These are phyloP conservation scores for Luidia sarsii DNA, from an alignment of 53 echinoderm and acorn worm species.

Conservation along the genomic window DNA sequence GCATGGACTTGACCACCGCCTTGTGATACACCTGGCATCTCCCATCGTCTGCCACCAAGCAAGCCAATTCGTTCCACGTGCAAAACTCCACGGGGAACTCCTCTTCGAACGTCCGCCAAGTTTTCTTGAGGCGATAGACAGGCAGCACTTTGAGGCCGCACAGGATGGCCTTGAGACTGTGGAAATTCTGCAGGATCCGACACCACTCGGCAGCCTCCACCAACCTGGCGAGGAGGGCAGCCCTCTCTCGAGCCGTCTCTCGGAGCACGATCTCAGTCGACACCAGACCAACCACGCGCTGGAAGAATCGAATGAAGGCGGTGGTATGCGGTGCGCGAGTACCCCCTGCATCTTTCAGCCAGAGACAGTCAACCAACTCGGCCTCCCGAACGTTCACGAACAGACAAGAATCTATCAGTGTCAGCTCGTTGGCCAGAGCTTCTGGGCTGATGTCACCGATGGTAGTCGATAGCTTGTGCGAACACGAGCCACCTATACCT, in stretches of 20 bases:
- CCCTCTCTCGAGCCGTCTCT: constrained; percentile 40
- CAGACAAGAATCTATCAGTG: constrained; percentile 67
- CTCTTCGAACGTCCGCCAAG: constrained; percentile 70
- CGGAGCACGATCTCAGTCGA: constrained; percentile 68
- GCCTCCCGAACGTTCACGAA: constrained; percentile 78
- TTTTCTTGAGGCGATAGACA: constrained; percentile 67
- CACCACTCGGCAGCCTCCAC: constrained; percentile 65
- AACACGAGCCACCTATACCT: too few species aligned
- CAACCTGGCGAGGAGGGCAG: constrained; percentile 45
- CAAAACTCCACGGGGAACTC: constrained; percentile 56
- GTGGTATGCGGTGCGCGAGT: constrained; percentile 71
- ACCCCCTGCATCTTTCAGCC: constrained; percentile 73
- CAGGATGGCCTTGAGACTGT: constrained; percentile 70
- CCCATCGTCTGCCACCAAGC: constrained; percentile 63
- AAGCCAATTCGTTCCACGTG: constrained; percentile 50
- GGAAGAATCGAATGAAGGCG: constrained; percentile 71
- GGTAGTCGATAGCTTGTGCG: neutral
- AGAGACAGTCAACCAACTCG: constrained; percentile 80
- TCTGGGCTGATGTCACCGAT: constrained; percentile 58
- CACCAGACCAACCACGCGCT: constrained; percentile 66
- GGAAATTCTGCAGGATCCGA: constrained; percentile 63
- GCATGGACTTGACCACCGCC: constrained; percentile 50
- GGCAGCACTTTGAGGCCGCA: constrained; percentile 72
- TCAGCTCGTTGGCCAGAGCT: constrained; percentile 71
- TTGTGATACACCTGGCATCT: constrained; percentile 39